phyloP scores from a whole-genome alignment of 1,140 invertebrate species.

The Pygmarrhopalites habei region DNA sequence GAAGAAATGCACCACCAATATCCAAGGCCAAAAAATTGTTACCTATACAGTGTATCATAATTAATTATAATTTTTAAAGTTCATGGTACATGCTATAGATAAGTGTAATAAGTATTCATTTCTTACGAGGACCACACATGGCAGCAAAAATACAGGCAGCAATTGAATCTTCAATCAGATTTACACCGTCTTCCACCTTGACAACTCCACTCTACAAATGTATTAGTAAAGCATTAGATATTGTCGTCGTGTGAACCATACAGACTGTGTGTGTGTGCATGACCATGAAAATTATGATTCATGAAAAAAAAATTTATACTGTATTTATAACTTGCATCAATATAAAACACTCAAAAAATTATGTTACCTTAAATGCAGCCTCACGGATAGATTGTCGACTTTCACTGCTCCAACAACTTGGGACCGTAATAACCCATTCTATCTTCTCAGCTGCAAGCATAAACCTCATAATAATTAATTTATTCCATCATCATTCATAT shows the following conservation, averaged over 20 bases:
- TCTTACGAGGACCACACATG: too few relatives aligned
- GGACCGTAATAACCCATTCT: slow-evolving; percentile 5
- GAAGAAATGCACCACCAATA: slow-evolving; percentile 23
- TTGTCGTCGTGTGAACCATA: too few relatives aligned
- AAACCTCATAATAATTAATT: neutral
- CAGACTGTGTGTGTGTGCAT: too few relatives aligned
- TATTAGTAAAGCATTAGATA: too few relatives aligned
- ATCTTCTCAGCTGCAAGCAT: neutral
- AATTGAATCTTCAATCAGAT: slow-evolving; percentile 34
- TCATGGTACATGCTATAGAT: too few relatives aligned
- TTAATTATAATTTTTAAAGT: too few relatives aligned
- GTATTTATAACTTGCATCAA: too few relatives aligned
- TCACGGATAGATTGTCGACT: slow-evolving; percentile 35
- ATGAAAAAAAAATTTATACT: too few relatives aligned
- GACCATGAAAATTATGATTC: too few relatives aligned
- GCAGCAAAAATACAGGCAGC: slow-evolving; percentile 27
- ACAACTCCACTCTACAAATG: slow-evolving; percentile 29
- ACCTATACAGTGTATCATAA: too few relatives aligned
- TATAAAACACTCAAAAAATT: neutral
- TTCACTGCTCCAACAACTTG: slow-evolving; percentile 10
- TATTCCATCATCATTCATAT: too few relatives aligned
- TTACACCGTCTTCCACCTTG: slow-evolving; percentile 21
- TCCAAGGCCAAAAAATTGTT: slow-evolving; percentile 24
- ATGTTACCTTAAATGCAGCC: slow-evolving; percentile 36
- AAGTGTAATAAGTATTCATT: too few relatives aligned